A percentile compares a stretch with the other conserved stretches of the same genome.
phyloP scores from a whole-genome alignment of 2,888 invertebrate species.

The Drosophila limbata region DNA sequence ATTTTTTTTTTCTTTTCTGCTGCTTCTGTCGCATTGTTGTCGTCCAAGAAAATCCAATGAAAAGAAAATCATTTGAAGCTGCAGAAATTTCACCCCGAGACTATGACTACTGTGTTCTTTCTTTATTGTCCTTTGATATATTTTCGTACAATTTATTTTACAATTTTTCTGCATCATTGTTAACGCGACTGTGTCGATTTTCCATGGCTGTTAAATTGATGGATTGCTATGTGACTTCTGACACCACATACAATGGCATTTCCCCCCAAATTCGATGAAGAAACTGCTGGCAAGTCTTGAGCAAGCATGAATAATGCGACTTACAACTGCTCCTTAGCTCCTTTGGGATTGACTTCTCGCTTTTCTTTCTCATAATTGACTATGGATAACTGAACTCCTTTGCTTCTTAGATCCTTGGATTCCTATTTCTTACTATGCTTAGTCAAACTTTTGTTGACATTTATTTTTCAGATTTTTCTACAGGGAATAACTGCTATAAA shows the following conservation, averaged over 20 bases:
- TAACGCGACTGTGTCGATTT: slow-evolving; percentile 57
- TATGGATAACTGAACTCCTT: slow-evolving; percentile 5
- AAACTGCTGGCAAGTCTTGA: slow-evolving; percentile 51
- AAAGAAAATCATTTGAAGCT: slow-evolving; percentile 49
- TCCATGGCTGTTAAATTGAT: slow-evolving; percentile 81
- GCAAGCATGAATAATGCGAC: slow-evolving; percentile 60
- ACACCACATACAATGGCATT: slow-evolving; percentile 70
- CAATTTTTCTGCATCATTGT: slow-evolving; percentile 57
- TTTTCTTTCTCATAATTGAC: slow-evolving; percentile 2
- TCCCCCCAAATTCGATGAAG: slow-evolving; percentile 6
- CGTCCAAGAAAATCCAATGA: slow-evolving; percentile 40
- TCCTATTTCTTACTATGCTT: background rate
- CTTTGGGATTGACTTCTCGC: slow-evolving; percentile 12
- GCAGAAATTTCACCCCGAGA: slow-evolving; percentile 50
- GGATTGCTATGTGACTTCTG: slow-evolving; percentile 84
- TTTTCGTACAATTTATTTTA: slow-evolving; percentile 67
- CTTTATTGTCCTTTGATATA: slow-evolving; percentile 59
- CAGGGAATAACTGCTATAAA: slow-evolving; percentile 22
- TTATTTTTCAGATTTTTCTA: slow-evolving; percentile 29
- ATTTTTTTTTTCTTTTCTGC: slow-evolving; percentile 23
- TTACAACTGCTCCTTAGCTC: slow-evolving; percentile 35
- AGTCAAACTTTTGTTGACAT: slow-evolving; percentile 29
- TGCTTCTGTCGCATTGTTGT: slow-evolving; percentile 51
- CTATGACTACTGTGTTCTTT: slow-evolving; percentile 52
- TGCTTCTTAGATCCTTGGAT: background rate